Evolutionary conservation across 2,888 invertebrate genomes (phyloP).

Genomic region (Aphidoletes aphidimyza): DNA sequence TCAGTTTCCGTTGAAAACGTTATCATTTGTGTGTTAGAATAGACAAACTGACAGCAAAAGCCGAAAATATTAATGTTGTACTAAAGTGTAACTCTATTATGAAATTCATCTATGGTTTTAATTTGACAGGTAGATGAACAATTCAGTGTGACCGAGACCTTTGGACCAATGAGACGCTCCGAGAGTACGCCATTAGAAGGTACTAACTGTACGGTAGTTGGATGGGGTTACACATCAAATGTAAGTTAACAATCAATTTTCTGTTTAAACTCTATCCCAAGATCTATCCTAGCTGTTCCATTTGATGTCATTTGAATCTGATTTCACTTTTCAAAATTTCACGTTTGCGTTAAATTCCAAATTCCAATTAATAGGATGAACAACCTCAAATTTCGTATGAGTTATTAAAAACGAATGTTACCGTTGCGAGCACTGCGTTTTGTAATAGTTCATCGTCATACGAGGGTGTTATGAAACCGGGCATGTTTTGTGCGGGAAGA

Average conservation of each 20-base stretch:
- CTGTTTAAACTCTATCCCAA: no score
- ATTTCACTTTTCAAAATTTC: no score
- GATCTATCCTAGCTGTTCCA: no score
- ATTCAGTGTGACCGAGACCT: not conserved
- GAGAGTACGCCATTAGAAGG: not conserved
- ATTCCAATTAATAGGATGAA: no score
- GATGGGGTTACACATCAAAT: not conserved
- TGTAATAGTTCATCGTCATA: not conserved
- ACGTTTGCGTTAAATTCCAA: no score
- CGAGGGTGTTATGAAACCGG: not conserved
- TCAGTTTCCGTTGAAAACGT: no score
- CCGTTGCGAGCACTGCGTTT: not conserved
- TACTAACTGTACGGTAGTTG: not conserved
- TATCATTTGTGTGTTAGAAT: no score
- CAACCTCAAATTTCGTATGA: not conserved
- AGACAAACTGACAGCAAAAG: no score
- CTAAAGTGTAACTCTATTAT: not conserved
- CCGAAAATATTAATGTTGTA: not conserved
- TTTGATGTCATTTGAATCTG: no score
- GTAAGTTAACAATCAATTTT: no score
- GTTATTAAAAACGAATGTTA: not conserved
- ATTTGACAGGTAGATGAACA: not conserved
- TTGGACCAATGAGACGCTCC: not conserved
- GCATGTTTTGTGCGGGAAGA: conserved; percentile 30
- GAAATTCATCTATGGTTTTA: not conserved